Percentiles rank a stretch among this genome's conserved stretches.
These are phyloP conservation scores for Leptoclinus maculatus DNA, from an alignment of 2,797 vertebrate species.

Conservation along the genomic window DNA sequence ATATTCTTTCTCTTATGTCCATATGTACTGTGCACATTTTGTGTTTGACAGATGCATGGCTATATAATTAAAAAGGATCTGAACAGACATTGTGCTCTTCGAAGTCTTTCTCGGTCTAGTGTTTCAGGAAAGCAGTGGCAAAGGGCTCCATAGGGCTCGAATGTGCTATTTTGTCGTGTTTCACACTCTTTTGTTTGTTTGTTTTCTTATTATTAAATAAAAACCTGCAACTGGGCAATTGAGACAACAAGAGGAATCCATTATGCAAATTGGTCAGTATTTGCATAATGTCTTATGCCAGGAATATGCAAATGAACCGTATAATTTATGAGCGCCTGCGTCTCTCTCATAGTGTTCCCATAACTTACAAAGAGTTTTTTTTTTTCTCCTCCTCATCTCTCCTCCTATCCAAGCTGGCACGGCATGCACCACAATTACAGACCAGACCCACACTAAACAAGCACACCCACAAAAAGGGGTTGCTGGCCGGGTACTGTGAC, in stretches of 20 bases:
- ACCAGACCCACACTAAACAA: conserved; percentile 76
- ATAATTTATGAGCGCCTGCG: conserved; percentile 97
- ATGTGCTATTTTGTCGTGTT: conserved; percentile 54
- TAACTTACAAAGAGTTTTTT: conserved; percentile 91
- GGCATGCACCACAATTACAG: conserved; percentile 65
- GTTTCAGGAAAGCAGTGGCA: conserved; percentile 23
- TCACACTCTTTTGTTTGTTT: conserved; percentile 56
- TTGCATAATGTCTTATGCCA: conserved; percentile 98
- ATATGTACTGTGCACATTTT: conserved; percentile 10
- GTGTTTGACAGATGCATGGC: conserved; percentile 13
- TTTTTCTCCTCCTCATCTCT: conserved; percentile 66
- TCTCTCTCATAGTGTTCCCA: conserved; percentile 93
- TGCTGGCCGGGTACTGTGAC: conserved; percentile 74
- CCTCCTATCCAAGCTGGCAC: conserved; percentile 81
- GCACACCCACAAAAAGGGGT: conserved; percentile 75
- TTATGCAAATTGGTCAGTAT: conserved; percentile 94
- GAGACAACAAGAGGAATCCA: conserved; percentile 95
- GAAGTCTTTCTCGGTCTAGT: neutral
- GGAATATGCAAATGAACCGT: conserved; percentile 95
- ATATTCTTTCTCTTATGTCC: neutral
- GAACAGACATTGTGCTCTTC: conserved; percentile 11
- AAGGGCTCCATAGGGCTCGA: conserved; percentile 32
- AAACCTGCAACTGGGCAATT: conserved; percentile 89
- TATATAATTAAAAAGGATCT: conserved; percentile 40
- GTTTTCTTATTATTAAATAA: conserved; percentile 79